These are phyloP conservation scores for Alauda arvensis DNA, from an alignment of 2,797 vertebrate genomes.

Conservation along the genomic window DNA sequence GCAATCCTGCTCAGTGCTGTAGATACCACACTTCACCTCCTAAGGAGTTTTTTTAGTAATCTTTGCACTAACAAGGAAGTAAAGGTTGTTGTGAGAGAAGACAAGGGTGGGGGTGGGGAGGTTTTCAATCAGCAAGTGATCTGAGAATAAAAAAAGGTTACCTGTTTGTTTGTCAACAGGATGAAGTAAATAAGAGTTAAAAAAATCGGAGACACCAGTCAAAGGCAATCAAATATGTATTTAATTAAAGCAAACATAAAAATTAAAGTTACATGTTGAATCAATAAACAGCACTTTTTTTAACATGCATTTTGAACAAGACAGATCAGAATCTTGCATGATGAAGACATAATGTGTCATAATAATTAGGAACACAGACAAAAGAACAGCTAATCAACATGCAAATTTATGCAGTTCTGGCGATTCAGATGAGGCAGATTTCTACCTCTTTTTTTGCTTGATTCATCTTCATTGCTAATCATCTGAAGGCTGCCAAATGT, in stretches of 20 bases:
- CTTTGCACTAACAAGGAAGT: conserved; percentile 48
- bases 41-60: conserved; percentile 32
- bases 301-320: conserved; percentile 83
- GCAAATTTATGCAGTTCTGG: conserved; percentile 91
- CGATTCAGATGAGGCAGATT: conserved; percentile 85
- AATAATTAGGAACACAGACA: conserved; percentile 93
- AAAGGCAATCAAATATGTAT: conserved; percentile 86
- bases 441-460: conserved; percentile 81
- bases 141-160: conserved; percentile 73
- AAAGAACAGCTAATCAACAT: conserved; percentile 91
- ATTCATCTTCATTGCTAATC: conserved; percentile 86
- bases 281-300: conserved; percentile 84
- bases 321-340: conserved; percentile 88
- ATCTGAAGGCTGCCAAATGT: conserved; percentile 84
- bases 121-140: conserved; percentile 46
- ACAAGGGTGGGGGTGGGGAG: conserved; percentile 9
- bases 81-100: not conserved
- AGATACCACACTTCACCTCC: not conserved
- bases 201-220: conserved; percentile 71
- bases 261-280: conserved; percentile 84
- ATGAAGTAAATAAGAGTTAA: conserved; percentile 78
- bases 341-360: conserved; percentile 96
- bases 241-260: conserved; percentile 87
- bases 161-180: conserved; percentile 83
- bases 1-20: not conserved